Percentiles rank a stretch among this genome's conserved stretches.
phyloP scores from a whole-genome alignment of 2,113 vertebrate species.

The Capra hircus region DNA sequence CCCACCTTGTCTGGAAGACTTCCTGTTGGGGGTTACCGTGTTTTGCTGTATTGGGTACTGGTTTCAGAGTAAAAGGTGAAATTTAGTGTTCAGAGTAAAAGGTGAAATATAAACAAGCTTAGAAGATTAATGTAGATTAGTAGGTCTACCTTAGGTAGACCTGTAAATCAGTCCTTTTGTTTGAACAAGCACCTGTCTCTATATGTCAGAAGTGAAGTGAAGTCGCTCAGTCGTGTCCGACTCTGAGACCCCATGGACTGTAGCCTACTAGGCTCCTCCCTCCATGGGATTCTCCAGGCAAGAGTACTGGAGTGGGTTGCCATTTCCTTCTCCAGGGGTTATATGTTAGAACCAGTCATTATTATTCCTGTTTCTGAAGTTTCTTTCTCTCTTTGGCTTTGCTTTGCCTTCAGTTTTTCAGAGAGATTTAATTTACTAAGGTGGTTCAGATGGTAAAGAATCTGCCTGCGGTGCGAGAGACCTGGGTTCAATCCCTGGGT shows the following conservation, averaged over 20 bases:
- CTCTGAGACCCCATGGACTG: no score
- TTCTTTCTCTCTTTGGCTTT: not conserved
- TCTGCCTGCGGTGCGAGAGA: not conserved
- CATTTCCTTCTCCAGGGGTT: no score
- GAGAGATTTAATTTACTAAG: not conserved
- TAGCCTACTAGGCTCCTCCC: no score
- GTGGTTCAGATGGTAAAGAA: not conserved
- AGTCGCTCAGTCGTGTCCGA: no score
- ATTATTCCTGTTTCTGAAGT: not conserved
- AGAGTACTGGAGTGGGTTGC: no score
- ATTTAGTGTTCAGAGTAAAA: not conserved
- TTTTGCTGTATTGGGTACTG: not conserved
- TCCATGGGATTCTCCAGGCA: no score
- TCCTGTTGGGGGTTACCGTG: not conserved
- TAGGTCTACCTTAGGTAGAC: not conserved
- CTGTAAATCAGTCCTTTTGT: not conserved
- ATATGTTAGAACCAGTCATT: not conserved
- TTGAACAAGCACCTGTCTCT: not conserved
- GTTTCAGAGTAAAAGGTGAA: not conserved
- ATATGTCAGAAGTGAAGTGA: no score
- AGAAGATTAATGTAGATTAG: not conserved
- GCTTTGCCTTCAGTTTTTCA: no score
- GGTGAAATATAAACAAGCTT: not conserved
- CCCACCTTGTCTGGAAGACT: not conserved
- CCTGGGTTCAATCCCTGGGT: not conserved